Conservation (phyloP, 2,113 vertebrate species). For the Athene cunicularia region DNA sequence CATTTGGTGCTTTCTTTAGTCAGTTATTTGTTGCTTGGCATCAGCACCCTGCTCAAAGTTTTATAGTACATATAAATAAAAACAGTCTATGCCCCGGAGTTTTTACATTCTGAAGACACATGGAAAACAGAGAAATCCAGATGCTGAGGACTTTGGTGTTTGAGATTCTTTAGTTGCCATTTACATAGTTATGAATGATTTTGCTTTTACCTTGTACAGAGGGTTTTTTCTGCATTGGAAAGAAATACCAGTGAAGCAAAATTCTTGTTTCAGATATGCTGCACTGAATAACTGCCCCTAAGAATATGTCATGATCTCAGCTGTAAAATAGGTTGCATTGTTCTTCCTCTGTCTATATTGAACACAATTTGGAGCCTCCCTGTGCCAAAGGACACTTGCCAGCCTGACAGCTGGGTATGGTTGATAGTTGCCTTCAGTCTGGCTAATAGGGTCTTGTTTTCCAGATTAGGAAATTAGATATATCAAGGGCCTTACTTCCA, state of each 20-base stretch:
- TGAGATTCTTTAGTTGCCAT: not conserved
- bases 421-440: not conserved
- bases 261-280: not conserved
- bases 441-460: not conserved
- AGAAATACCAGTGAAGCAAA: not conserved
- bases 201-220: not conserved
- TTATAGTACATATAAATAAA: not conserved
- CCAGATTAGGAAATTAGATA: not conserved
- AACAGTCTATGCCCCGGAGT: not conserved
- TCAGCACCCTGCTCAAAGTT: not conserved
- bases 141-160: not conserved
- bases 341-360: not conserved
- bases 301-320: constrained; percentile 27
- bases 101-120: not conserved
- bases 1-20: not conserved
- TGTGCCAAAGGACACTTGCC: not conserved
- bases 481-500: not conserved
- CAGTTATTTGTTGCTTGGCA: not conserved
- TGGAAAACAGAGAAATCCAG: not conserved
- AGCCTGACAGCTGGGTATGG: not conserved
- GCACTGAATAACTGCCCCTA: not conserved
- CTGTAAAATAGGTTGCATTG: not conserved
- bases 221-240: not conserved
- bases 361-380: not conserved
- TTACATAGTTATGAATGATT: not conserved